A percentile compares a stretch with the other conserved stretches of the same genome.
phyloP scores from a whole-genome alignment of 2,797 vertebrate species.

The Notolepis coatsorum region DNA sequence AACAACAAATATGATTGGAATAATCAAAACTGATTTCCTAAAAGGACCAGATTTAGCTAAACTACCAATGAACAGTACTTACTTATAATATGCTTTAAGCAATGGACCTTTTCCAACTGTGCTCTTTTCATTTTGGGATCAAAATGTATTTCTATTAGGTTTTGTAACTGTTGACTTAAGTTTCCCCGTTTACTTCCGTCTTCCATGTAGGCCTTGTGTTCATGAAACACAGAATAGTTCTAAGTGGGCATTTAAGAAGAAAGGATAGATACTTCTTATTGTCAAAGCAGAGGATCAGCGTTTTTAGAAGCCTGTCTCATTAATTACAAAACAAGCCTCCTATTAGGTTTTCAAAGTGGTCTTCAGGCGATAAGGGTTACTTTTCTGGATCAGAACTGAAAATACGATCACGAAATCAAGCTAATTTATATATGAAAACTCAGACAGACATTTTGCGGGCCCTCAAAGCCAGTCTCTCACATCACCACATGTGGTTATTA shows the following conservation, averaged over 20 bases:
- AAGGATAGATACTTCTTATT: conserved; percentile 11
- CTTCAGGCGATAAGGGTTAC: too few relatives aligned
- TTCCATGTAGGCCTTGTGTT: neutral
- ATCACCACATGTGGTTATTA: too few relatives aligned
- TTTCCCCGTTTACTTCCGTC: conserved; percentile 6
- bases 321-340: too few relatives aligned
- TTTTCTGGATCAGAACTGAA: too few relatives aligned
- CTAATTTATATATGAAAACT: too few relatives aligned
- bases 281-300: neutral
- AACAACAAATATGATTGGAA: neutral
- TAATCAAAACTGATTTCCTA: neutral
- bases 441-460: too few relatives aligned
- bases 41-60: neutral
- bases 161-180: conserved; percentile 11
- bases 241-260: neutral
- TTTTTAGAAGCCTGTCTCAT: too few relatives aligned
- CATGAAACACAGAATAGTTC: neutral
- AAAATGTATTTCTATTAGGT: conserved; percentile 14
- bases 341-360: too few relatives aligned
- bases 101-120: conserved; percentile 50
- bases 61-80: neutral
- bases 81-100: conserved; percentile 45
- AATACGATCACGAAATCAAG: too few relatives aligned
- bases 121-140: conserved; percentile 24
- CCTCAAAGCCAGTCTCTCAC: too few relatives aligned